Base-by-base conservation (phyloP, 2,888 invertebrate species). In the Pardosa pseudoannulata region DNA sequence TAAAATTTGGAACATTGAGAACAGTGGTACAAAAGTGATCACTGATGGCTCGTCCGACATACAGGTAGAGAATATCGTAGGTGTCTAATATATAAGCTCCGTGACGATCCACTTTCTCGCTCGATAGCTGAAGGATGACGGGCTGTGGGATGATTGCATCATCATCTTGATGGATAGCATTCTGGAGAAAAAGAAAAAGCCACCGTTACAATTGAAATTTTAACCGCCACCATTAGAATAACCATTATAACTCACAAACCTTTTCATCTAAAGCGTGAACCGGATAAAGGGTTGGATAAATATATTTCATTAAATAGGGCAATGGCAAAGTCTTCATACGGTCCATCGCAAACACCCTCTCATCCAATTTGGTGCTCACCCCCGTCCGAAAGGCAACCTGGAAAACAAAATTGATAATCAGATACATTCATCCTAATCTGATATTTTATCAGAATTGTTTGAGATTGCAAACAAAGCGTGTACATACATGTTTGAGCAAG, bases 51-150 rank as follows among this genome's bases (percentile, higher is more conserved):
- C 96, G 94, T 67, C 98, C 96, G 56, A 99, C 94, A 91, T 97
- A 96, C 73, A 99, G 91, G 70, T 95, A 94, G 92, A 98, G 94
- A 86, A 93, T 93, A 79, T 95, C 94, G 11, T 97, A 97, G 89
- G 95, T 94, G 92, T 99, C 99, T 91, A 99, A 92, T 1, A 99
- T 93, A 92, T 98, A 99, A 11, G 96, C 96, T 36, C 98, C 99
- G 87, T 93, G 93, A 0, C 94, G 93, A 91, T 95, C 95, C 75
- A 97, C 91, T 88, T 93, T 92, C 88, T 93, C 94, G 87, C 96
- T 96, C 1, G 97, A 95, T 68, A 99, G 93, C 90, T 98, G 98
- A 80, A 98, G 91, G 31, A 95, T 93, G 0, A 96, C 95, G 89
- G 97, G 96, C 89, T 91, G 91, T 31, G 92, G 91, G 23, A 92